A percentile compares a stretch with the other conserved stretches of the same genome.
Conservation (phyloP, 2,888 invertebrate genomes). For the Trichopoda pennipes region DNA sequence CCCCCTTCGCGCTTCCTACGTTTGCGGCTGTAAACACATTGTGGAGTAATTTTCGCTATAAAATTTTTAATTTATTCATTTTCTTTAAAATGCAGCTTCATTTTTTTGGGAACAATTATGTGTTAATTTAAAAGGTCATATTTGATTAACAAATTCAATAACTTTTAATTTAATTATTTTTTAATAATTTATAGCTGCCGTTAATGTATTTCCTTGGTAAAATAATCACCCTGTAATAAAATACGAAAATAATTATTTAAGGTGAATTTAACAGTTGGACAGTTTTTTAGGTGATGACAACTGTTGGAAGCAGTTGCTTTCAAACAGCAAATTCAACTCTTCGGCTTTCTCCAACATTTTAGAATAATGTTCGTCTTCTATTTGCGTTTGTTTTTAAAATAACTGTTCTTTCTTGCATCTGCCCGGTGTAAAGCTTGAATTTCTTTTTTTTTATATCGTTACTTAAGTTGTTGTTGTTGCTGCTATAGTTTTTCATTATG, state of each 20-base stretch:
- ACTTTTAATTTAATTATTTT: neutral
- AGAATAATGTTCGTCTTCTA: neutral
- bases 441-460: neutral
- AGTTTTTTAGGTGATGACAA: neutral
- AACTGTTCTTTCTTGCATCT: no score
- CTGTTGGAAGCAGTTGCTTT: no score
- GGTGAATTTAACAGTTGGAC: neutral
- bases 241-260: slow-evolving; percentile 1
- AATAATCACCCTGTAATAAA: neutral
- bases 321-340: no score
- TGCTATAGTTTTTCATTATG: no score
- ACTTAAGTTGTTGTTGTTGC: slow-evolving; percentile 4
- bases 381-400: neutral
- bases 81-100: neutral
- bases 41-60: neutral
- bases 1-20: slow-evolving; percentile 4
- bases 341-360: neutral
- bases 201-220: slow-evolving; percentile 15
- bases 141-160: slow-evolving; percentile 6
- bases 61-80: slow-evolving; percentile 5
- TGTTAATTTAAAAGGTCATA: slow-evolving; percentile 20
- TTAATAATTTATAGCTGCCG: neutral
- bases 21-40: neutral
- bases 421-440: neutral
- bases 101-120: neutral